Conservation (phyloP, 2,888 invertebrate genomes). For the Agrochola lychnidis region DNA sequence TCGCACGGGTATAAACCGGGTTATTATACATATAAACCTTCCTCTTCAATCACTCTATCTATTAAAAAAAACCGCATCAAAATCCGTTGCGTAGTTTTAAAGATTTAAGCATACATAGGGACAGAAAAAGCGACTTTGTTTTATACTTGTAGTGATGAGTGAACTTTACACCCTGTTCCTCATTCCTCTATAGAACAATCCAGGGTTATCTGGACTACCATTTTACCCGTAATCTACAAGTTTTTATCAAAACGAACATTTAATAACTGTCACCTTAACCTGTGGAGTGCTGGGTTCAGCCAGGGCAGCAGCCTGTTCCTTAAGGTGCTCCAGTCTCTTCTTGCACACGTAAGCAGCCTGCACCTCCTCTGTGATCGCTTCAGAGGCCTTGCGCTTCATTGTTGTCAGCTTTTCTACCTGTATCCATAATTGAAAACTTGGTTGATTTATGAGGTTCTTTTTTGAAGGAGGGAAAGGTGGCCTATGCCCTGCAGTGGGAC, state of each 20-base stretch:
- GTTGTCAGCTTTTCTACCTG: slow-evolving; percentile 96
- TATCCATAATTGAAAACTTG: neutral
- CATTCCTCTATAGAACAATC: neutral
- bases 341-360: slow-evolving; percentile 98
- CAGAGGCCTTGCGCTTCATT: slow-evolving; percentile 98
- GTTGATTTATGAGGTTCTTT: no score
- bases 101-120: no score
- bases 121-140: no score
- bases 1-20: no score
- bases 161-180: no score
- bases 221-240: neutral
- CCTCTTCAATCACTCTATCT: no score
- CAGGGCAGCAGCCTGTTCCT: slow-evolving; percentile 91
- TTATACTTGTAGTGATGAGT: no score
- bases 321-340: slow-evolving; percentile 97
- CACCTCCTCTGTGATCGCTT: slow-evolving; percentile 97
- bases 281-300: slow-evolving; percentile 80
- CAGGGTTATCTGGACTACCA: neutral
- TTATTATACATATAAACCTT: no score
- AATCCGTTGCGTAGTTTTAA: no score
- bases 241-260: neutral
- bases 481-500: no score
- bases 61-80: no score
- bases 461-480: no score
- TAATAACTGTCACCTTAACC: slow-evolving; percentile 69